Conservation (phyloP, 2,797 vertebrate genomes). For the Premnoplex brunnescens region DNA sequence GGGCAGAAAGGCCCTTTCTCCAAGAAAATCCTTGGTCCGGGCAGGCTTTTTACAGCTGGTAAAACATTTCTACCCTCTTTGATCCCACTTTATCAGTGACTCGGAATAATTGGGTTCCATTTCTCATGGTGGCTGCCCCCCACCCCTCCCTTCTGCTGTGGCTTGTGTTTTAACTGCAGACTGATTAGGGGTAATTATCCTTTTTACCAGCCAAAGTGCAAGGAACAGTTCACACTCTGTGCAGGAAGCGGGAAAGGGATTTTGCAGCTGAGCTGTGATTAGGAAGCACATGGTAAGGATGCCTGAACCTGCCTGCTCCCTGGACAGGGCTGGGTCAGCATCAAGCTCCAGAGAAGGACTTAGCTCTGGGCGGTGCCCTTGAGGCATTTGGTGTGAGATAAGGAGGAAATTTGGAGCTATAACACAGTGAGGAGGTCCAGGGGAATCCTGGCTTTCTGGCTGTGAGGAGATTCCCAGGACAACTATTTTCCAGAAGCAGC, state of each 20-base stretch:
- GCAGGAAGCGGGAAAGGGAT: constrained; percentile 22
- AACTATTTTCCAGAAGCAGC: not conserved
- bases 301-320: not conserved
- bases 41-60: not conserved
- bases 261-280: not conserved
- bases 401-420: not conserved
- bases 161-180: constrained; percentile 10
- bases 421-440: not conserved
- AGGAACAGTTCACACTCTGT: constrained; percentile 30
- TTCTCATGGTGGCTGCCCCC: not conserved
- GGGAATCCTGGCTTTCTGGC: not conserved
- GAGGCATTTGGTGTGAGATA: not conserved
- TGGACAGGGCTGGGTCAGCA: not conserved
- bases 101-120: constrained; percentile 34
- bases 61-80: not conserved
- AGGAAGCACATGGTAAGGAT: not conserved
- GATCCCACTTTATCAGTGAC: not conserved
- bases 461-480: not conserved
- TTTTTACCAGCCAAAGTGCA: constrained; percentile 25
- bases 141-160: not conserved
- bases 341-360: not conserved
- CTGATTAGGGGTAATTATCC: constrained; percentile 58
- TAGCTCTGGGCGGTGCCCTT: not conserved
- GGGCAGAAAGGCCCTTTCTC: not conserved
- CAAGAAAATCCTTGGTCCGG: not conserved